Evolutionary conservation across 2,797 vertebrate genomes (phyloP).

Genomic region (Manis crassicaudata): DNA sequence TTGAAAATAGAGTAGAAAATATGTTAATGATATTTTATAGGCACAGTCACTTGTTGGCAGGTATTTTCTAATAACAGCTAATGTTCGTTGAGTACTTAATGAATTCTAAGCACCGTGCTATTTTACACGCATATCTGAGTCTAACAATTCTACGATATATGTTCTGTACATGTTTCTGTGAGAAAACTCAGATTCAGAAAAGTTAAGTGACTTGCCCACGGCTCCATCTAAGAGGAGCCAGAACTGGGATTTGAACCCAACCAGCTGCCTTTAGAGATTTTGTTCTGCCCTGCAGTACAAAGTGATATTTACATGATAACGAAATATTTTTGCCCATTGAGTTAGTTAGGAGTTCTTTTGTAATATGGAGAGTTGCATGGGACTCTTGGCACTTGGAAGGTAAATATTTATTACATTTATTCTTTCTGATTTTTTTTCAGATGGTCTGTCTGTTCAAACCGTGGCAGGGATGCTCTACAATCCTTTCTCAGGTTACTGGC

Average conservation of each 20-base stretch:
- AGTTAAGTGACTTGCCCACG: background rate
- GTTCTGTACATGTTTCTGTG: background rate
- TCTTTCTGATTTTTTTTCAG: constrained; percentile 83
- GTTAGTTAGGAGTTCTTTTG: background rate
- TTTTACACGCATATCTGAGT: background rate
- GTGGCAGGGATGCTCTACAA: constrained; percentile 96
- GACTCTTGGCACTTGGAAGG: background rate
- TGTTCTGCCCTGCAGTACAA: background rate
- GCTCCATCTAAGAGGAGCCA: background rate
- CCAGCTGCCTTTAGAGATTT: background rate
- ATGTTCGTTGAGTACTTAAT: background rate
- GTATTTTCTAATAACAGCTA: constrained; percentile 40
- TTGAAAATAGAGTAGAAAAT: constrained; percentile 37
- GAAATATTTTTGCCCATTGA: background rate
- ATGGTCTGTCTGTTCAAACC: constrained; percentile 91
- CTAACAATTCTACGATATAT: background rate
- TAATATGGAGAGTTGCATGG: background rate
- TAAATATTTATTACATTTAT: constrained; percentile 33
- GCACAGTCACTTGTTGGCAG: background rate
- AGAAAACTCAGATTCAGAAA: background rate
- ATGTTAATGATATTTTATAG: constrained; percentile 13
- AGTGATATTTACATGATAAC: background rate
- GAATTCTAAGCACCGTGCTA: background rate
- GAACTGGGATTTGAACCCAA: background rate
- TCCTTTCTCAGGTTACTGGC: constrained; percentile 91